Evolutionary conservation across 2,888 invertebrate species (phyloP).

Genomic region (Xestobium rufovillosum): DNA sequence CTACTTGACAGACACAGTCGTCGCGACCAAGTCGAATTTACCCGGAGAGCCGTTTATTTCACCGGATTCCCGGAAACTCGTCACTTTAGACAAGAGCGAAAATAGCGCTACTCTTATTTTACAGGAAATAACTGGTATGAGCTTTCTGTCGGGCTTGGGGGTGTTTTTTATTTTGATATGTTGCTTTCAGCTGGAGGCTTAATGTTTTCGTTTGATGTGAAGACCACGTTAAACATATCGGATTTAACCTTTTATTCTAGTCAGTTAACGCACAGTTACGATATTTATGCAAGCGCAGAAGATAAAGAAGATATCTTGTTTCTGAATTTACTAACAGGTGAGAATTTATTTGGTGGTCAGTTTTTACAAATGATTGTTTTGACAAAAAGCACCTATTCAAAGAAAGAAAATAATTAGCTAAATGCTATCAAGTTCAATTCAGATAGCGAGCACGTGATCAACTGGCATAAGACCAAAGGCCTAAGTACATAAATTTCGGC

Average conservation of each 20-base stretch:
- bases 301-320: slow-evolving; percentile 66
- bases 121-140: slow-evolving; percentile 56
- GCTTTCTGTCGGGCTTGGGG: not conserved
- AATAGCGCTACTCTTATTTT: slow-evolving; percentile 55
- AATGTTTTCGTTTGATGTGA: slow-evolving; percentile 64
- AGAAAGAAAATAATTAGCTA: too few relatives aligned
- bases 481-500: too few relatives aligned
- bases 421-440: too few relatives aligned
- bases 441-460: too few relatives aligned
- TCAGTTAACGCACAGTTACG: slow-evolving; percentile 62
- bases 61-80: slow-evolving; percentile 62
- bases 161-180: too few relatives aligned
- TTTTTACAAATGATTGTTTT: slow-evolving; percentile 4
- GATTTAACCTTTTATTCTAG: slow-evolving; percentile 67
- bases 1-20: slow-evolving; percentile 63
- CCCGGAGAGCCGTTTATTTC: slow-evolving; percentile 60
- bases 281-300: slow-evolving; percentile 63
- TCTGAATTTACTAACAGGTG: slow-evolving; percentile 60
- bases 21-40: slow-evolving; percentile 54
- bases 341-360: slow-evolving; percentile 18
- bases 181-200: slow-evolving; percentile 52
- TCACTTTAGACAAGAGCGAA: slow-evolving; percentile 55
- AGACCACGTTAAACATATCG: slow-evolving; percentile 64
- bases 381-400: slow-evolving; percentile 1
- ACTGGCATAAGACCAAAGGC: too few relatives aligned